A percentile compares a stretch with the other conserved stretches of the same genome.
phyloP scores from a whole-genome alignment of 2,888 invertebrate genomes.

The Drosophila aldrichi region DNA sequence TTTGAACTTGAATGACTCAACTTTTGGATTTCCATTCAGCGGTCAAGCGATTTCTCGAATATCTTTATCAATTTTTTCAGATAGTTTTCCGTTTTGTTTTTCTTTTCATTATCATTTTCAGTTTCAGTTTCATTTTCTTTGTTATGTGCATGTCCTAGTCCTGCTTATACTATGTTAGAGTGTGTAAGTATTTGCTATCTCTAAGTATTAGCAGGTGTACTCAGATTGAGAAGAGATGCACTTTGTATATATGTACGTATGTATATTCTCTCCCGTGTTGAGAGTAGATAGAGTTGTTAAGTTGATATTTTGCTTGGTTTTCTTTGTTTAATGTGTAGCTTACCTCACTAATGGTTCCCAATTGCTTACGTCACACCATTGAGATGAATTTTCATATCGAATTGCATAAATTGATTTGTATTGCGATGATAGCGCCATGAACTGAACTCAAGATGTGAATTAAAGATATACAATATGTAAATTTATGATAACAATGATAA shows the following conservation, averaged over 20 bases:
- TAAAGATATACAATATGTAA: conserved; percentile 18
- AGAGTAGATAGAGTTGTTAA: conserved; percentile 16
- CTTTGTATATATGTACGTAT: conserved; percentile 3
- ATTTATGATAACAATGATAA: conserved; percentile 31
- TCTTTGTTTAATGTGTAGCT: conserved; percentile 86
- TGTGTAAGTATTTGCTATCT: conserved; percentile 33
- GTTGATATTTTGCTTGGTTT: conserved; percentile 45
- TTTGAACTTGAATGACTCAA: conserved; percentile 72
- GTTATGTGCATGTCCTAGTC: conserved; percentile 23
- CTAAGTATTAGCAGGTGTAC: conserved; percentile 4
- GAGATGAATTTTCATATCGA: conserved; percentile 76
- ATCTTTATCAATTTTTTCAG: conserved; percentile 15
- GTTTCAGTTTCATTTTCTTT: neutral
- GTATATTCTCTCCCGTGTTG: neutral
- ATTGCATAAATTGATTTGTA: conserved; percentile 55
- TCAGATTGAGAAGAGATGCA: neutral
- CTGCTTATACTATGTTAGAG: conserved; percentile 3
- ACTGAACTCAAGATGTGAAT: conserved; percentile 64
- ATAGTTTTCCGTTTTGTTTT: conserved; percentile 2
- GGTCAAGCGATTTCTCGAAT: conserved; percentile 40
- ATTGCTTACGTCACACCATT: conserved; percentile 86
- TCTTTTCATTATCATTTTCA: neutral
- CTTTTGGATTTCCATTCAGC: conserved; percentile 30
- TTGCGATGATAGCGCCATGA: conserved; percentile 82
- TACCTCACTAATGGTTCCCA: conserved; percentile 86